Evolutionary conservation across 1,140 invertebrate genomes (phyloP).

Genomic region (Orchesella cincta): DNA sequence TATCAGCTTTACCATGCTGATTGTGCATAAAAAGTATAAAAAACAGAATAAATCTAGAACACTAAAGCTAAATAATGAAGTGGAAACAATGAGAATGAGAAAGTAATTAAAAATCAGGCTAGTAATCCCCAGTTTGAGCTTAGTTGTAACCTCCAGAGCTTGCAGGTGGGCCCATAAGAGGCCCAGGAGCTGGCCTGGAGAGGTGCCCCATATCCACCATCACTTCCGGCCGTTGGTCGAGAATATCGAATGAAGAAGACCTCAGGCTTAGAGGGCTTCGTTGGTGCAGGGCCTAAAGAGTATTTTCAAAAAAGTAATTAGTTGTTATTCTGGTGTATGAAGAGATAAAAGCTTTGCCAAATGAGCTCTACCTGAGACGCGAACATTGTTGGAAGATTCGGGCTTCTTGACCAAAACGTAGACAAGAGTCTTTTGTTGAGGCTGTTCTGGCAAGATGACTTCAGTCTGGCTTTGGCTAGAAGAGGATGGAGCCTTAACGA

Average conservation of each 20-base stretch:
- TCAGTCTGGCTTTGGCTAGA: conserved; percentile 63
- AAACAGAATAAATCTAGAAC: too few species aligned
- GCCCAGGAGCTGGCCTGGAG: conserved; percentile 54
- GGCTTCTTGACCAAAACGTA: conserved; percentile 84
- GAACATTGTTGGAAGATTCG: conserved; percentile 75
- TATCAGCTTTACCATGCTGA: neutral
- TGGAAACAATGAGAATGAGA: conserved; percentile 21
- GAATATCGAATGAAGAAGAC: conserved; percentile 85
- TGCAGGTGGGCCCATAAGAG: conserved; percentile 51
- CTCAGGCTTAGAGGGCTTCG: conserved; percentile 79
- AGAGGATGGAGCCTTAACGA: conserved; percentile 76
- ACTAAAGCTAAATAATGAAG: conserved; percentile 8
- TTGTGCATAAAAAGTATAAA: too few species aligned
- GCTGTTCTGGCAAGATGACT: conserved; percentile 66
- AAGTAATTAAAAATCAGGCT: conserved; percentile 15
- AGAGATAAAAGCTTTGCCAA: neutral
- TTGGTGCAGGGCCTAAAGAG: conserved; percentile 75
- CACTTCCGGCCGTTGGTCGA: conserved; percentile 84
- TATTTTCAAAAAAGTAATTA: conserved; percentile 55
- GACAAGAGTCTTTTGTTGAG: conserved; percentile 82
- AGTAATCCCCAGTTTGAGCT: neutral
- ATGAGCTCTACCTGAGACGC: conserved; percentile 66
- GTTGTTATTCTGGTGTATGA: neutral
- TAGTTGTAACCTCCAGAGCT: conserved; percentile 57
- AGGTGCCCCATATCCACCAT: conserved; percentile 55